Percentiles rank a stretch among this genome's conserved stretches.
phyloP scores from a whole-genome alignment of 2,888 invertebrate species.

The Acanthosepion pharaonis region DNA sequence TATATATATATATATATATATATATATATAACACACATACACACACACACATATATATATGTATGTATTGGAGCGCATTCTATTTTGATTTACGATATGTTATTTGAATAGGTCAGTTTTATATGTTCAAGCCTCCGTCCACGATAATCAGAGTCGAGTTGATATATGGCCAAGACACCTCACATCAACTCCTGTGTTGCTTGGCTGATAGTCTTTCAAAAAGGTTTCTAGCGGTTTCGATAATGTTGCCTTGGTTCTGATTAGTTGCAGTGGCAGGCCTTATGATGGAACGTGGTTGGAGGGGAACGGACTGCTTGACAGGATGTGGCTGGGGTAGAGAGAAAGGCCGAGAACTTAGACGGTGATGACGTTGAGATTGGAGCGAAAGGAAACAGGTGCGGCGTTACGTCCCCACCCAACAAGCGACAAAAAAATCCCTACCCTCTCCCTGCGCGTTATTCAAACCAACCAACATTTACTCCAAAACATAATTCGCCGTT shows the following conservation, averaged over 20 bases:
- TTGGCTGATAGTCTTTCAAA: background rate
- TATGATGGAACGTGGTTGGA: background rate
- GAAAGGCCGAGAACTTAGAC: background rate
- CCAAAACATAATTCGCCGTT: background rate
- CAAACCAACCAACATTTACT: background rate
- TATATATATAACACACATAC: background rate
- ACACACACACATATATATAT: background rate
- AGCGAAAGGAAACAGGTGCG: background rate
- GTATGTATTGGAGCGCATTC: background rate
- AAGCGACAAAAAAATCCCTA: background rate
- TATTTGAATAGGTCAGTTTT: slow-evolving; percentile 23
- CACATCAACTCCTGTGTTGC: background rate
- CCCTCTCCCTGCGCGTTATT: background rate
- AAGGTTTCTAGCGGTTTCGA: background rate
- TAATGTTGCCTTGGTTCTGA: background rate
- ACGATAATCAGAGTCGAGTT: background rate
- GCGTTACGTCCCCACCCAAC: background rate
- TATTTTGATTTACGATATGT: slow-evolving; percentile 7
- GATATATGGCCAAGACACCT: background rate
- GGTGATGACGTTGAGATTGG: background rate
- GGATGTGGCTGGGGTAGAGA: background rate
- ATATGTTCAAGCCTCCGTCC: slow-evolving; percentile 22
- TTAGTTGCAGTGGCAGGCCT: background rate
- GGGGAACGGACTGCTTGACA: background rate
- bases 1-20: background rate